phyloP scores from a whole-genome alignment of 2,797 vertebrate species.

The Rousettus madagascariensis region DNA sequence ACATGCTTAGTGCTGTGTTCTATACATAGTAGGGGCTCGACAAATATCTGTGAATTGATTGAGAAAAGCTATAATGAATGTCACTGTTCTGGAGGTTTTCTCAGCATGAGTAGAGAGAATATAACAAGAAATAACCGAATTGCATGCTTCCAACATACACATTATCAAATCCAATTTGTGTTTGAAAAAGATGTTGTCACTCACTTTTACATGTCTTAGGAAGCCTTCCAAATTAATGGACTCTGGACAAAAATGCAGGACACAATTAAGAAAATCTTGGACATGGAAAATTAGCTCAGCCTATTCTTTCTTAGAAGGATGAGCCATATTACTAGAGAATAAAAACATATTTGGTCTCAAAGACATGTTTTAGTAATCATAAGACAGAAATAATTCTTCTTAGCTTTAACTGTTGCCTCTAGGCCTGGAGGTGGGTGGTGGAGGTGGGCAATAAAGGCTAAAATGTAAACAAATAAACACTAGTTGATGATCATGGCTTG shows the following conservation, averaged over 20 bases:
- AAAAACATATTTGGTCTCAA: background rate
- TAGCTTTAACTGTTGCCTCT: background rate
- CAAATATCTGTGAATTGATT: constrained; percentile 13
- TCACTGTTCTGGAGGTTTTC: constrained; percentile 8
- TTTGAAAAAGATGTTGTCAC: no score
- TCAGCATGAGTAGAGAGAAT: constrained; percentile 47
- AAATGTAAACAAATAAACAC: background rate
- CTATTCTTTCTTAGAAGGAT: constrained; percentile 13
- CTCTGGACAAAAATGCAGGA: constrained; percentile 51
- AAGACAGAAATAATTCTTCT: constrained; percentile 7
- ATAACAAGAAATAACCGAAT: constrained; percentile 64
- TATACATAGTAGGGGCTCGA: constrained; percentile 39
- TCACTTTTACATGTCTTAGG: constrained; percentile 46
- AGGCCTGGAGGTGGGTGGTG: background rate
- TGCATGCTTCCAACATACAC: constrained; percentile 44
- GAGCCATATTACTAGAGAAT: background rate
- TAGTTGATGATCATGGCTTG: background rate
- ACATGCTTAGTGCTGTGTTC: background rate
- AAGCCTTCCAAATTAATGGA: constrained; percentile 68
- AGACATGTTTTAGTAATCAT: background rate
- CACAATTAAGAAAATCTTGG: constrained; percentile 43
- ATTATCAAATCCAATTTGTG: constrained; percentile 42
- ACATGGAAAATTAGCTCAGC: constrained; percentile 40
- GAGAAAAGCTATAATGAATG: constrained; percentile 59
- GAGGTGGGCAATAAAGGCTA: background rate